phyloP scores from a whole-genome alignment of 2,113 vertebrate genomes.

The Heliornis fulica region DNA sequence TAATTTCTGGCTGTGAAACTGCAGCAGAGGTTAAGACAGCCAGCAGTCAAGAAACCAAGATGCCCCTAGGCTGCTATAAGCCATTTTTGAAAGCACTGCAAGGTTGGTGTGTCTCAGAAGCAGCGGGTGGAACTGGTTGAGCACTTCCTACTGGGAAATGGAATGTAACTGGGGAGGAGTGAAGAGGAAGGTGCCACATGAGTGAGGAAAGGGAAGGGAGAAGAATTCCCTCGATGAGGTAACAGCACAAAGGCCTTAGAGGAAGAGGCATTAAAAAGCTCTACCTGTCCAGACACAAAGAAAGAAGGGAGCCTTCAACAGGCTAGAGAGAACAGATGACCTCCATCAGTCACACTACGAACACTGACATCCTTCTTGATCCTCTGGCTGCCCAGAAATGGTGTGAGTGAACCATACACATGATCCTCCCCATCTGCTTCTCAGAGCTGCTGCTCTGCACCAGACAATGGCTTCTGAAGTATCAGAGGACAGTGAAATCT shows the following conservation, averaged over 20 bases:
- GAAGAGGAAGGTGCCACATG: background rate
- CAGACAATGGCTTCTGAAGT: fast-evolving
- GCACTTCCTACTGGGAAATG: background rate
- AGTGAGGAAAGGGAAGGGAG: fast-evolving
- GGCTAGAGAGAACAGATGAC: background rate
- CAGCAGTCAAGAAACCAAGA: background rate
- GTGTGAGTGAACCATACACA: too few species aligned
- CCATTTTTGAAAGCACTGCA: background rate
- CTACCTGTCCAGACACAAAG: background rate
- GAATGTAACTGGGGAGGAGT: background rate
- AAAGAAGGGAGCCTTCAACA: background rate
- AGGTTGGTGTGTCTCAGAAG: background rate
- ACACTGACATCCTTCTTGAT: background rate
- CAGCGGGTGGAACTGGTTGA: background rate
- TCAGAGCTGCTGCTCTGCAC: background rate
- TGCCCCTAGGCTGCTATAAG: background rate
- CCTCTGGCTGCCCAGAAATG: too few species aligned
- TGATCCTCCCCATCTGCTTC: too few species aligned
- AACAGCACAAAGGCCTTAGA: background rate
- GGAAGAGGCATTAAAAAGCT: background rate
- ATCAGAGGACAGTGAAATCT: background rate
- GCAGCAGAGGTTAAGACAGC: background rate
- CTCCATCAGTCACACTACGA: fast-evolving
- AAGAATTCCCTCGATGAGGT: background rate
- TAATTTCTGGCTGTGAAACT: background rate